Evolutionary conservation across 2,797 vertebrate genomes (phyloP).

Genomic region (Aldrovandia affinis): DNA sequence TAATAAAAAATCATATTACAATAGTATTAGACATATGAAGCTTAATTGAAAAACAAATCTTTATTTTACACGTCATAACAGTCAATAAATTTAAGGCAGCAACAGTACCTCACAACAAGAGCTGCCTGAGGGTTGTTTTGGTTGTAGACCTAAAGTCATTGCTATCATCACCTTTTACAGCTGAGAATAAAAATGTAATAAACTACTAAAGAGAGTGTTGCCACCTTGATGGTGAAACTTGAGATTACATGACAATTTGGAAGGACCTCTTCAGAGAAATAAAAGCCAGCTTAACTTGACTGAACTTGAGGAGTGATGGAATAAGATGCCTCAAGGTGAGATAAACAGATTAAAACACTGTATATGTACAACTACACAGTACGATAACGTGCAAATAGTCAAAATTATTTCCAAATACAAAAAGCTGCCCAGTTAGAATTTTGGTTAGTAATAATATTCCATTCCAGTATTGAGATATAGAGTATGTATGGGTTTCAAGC

Average conservation of each 20-base stretch:
- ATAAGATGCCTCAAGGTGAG: not conserved
- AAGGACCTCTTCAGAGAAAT: not conserved
- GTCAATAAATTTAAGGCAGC: conserved; percentile 35
- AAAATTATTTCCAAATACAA: not conserved
- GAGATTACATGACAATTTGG: not conserved
- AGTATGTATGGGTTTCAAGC: conserved; percentile 1
- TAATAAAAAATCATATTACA: conserved; percentile 52
- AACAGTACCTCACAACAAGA: not conserved
- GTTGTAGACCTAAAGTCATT: not conserved
- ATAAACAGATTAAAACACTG: not conserved
- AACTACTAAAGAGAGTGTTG: not conserved
- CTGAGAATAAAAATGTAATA: not conserved
- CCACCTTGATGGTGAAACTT: not conserved
- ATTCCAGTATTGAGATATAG: conserved; percentile 16
- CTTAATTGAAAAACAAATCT: conserved; percentile 45
- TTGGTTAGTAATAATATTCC: conserved; percentile 21
- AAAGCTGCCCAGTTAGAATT: conserved; percentile 27
- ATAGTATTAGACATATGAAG: conserved; percentile 49
- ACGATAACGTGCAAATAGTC: not conserved
- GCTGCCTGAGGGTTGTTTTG: not conserved
- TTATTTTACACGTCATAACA: conserved; percentile 54
- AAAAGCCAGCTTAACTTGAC: not conserved
- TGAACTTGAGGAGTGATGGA: not conserved
- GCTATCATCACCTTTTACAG: not conserved
- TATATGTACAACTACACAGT: conserved; percentile 4